Conservation (phyloP, 1,140 invertebrate species). For the Heliothis virescens region DNA sequence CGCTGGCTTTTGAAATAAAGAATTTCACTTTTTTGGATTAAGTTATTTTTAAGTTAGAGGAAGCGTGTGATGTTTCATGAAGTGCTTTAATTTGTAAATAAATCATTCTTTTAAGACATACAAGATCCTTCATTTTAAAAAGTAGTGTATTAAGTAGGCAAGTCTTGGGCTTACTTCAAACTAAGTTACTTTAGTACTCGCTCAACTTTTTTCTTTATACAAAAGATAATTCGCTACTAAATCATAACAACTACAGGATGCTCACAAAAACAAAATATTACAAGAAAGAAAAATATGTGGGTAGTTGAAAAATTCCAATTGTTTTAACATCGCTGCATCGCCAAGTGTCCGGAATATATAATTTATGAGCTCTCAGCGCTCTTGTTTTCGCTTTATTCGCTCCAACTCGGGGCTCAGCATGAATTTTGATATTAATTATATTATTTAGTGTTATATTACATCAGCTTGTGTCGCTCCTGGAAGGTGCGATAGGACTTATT, state of each 20-base stretch:
- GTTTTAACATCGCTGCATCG: constrained; percentile 29
- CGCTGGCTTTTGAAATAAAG: constrained; percentile 11
- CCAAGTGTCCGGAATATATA: constrained; percentile 42
- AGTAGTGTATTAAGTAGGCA: background rate
- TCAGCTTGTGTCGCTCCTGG: background rate
- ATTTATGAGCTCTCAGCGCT: constrained; percentile 38
- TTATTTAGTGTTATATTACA: constrained; percentile 15
- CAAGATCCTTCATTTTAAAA: background rate
- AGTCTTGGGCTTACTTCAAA: background rate
- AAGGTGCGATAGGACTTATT: background rate
- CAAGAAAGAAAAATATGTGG: background rate
- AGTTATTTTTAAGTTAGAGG: background rate
- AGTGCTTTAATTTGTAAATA: background rate
- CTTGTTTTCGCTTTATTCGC: background rate
- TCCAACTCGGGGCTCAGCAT: background rate
- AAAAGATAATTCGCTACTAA: constrained; percentile 7
- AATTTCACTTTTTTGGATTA: background rate
- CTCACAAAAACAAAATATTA: background rate
- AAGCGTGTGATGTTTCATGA: background rate
- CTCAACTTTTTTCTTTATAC: background rate
- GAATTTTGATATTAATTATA: constrained; percentile 34
- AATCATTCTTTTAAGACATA: too few relatives aligned
- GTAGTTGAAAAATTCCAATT: constrained; percentile 21
- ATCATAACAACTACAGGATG: constrained; percentile 10
- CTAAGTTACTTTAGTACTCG: background rate